Evolutionary conservation across 2,797 vertebrate species (phyloP).

Genomic region (Cirrhinus mrigala): DNA sequence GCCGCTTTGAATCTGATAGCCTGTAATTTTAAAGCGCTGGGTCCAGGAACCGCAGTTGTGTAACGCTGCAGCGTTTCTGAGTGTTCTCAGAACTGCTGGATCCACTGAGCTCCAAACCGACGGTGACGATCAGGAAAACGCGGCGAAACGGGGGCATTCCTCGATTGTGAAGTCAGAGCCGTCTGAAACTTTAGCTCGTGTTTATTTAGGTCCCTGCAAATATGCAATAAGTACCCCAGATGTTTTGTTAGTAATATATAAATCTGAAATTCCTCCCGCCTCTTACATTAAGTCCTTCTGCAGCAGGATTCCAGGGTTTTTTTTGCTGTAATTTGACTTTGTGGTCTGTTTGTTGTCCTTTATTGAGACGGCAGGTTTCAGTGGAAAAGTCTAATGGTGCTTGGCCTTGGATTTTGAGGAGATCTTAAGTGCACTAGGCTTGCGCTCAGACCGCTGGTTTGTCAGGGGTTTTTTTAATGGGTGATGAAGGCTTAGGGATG

Average conservation of each 20-base stretch:
- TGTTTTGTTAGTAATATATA: slow-evolving; percentile 71
- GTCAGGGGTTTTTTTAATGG: slow-evolving; percentile 64
- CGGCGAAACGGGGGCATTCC: slow-evolving; percentile 60
- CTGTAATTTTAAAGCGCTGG: slow-evolving; percentile 78
- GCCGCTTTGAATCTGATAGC: slow-evolving; percentile 75
- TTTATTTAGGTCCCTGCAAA: slow-evolving; percentile 71
- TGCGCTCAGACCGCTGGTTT: slow-evolving; percentile 45
- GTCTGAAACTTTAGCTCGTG: slow-evolving; percentile 68
- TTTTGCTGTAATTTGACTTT: slow-evolving; percentile 63
- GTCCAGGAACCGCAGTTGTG: slow-evolving; percentile 77
- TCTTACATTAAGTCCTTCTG: slow-evolving; percentile 42
- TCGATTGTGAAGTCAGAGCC: slow-evolving; percentile 67
- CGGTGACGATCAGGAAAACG: slow-evolving; percentile 59
- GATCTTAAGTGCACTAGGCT: slow-evolving; percentile 57
- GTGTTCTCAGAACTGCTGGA: slow-evolving; percentile 52
- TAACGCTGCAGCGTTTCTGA: slow-evolving; percentile 69
- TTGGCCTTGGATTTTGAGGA: slow-evolving; percentile 49
- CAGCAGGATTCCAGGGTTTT: slow-evolving; percentile 45
- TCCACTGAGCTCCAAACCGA: slow-evolving; percentile 67
- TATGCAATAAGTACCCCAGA: slow-evolving; percentile 66
- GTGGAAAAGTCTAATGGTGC: slow-evolving; percentile 66
- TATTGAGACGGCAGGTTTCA: slow-evolving; percentile 64
- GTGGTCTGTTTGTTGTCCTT: slow-evolving; percentile 69
- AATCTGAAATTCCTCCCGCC: slow-evolving; percentile 65
- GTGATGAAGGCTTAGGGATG: slow-evolving; percentile 60